phyloP scores from a whole-genome alignment of 2,113 vertebrate genomes.

The Rousettus leschenaultii region DNA sequence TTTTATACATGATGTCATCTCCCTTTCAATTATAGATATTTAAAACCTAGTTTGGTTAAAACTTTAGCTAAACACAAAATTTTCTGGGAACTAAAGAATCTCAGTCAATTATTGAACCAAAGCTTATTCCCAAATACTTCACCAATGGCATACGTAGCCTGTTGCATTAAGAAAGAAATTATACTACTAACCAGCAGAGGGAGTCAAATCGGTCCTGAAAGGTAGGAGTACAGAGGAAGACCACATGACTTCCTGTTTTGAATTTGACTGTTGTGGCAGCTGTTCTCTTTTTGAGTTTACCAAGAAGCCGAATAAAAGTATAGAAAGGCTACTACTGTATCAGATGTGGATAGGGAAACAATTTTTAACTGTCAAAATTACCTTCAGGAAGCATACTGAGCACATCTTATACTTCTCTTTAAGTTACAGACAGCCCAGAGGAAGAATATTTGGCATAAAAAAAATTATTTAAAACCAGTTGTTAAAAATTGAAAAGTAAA shows the following conservation, averaged over 20 bases:
- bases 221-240: slow-evolving; percentile 36
- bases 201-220: slow-evolving; percentile 49
- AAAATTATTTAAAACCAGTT: slow-evolving; percentile 4
- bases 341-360: neutral
- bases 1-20: neutral
- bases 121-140: neutral
- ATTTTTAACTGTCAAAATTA: slow-evolving; percentile 14
- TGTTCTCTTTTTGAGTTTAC: slow-evolving; percentile 41
- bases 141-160: neutral
- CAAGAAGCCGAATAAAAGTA: neutral
- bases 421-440: neutral
- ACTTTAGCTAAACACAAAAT: neutral
- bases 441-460: neutral
- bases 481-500: slow-evolving; percentile 47
- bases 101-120: neutral
- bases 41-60: neutral
- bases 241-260: slow-evolving; percentile 76
- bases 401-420: neutral
- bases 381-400: neutral
- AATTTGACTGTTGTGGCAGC: slow-evolving; percentile 60
- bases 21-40: slow-evolving; percentile 12
- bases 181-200: slow-evolving; percentile 67
- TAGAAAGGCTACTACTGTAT: neutral
- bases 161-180: slow-evolving; percentile 20
- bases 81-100: neutral